Base-by-base conservation (phyloP, 1,140 invertebrate genomes). In the Heterodera carotae region DNA sequence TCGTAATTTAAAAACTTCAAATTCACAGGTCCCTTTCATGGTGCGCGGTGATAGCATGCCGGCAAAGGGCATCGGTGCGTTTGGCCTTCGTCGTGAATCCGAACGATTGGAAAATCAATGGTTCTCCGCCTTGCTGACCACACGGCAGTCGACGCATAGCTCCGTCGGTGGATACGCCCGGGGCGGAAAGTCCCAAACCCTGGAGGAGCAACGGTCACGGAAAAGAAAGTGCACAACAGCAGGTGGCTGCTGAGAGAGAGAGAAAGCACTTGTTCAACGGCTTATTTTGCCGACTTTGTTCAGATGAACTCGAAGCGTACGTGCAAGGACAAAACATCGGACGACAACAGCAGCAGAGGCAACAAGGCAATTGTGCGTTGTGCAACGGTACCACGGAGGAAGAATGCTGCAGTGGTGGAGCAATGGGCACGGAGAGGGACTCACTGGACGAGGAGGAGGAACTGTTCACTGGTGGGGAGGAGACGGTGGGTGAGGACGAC, bases 61-160 rank as follows among this genome's bases (percentile, higher is more conserved):
- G 18, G 48, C 81, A 81, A 53, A 62, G 8, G 7, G 25, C 22
- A 33, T 31, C 62, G 59, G 31, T 34, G 73, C 62, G 5, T 29
- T 73, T 34, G 60, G 62, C 25, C 31, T 78, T n/a, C 53, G 77
- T 36, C 31, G 77, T 36, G 27, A 77, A 31, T 78, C 77, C 25
- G 76, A 72, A 29, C 79, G 75, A 31, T 12, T 64, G 7, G 80
- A 81, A 27, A 77, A 71, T 70, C 80, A 80, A 10, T 81, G 81
- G 81, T 82, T 81, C 39, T 78, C 80, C 29, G 80, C 81, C 33
- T 78, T 81, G 39, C 39, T 82, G 31, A 81, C 80, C 18, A 79
- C 80, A 33, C 75, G 75, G 6, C 71, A 59, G 25, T 60, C 43
- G 62, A 31, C 62, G 8, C 62, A 10, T 66, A 22, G 62, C 48